A percentile compares a stretch with the other conserved stretches of the same genome.
These are phyloP conservation scores for Chelonus formosanus DNA, from an alignment of 2,888 invertebrate genomes.

Conservation along the genomic window DNA sequence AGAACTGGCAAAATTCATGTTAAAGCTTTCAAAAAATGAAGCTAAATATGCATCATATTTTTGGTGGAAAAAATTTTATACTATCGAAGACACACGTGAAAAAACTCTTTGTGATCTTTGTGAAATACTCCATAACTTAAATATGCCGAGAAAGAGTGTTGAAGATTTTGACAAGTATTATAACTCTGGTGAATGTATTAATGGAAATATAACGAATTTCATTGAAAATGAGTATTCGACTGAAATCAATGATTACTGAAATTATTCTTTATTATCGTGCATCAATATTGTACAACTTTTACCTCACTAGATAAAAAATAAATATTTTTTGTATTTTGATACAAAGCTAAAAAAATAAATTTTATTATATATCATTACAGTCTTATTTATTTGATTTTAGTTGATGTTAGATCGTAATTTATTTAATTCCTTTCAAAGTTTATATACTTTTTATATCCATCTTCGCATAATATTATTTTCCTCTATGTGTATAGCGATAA, in stretches of 20 bases:
- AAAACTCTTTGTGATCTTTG: constrained; percentile 31
- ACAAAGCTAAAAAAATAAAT: not conserved
- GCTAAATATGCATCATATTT: constrained; percentile 70
- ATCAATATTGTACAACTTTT: not conserved
- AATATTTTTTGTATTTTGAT: not conserved
- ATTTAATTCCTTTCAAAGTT: too few species aligned
- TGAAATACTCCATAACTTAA: constrained; percentile 23
- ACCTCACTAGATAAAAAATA: not conserved
- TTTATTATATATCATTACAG: too few species aligned
- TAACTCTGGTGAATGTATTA: constrained; percentile 15
- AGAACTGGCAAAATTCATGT: constrained; percentile 67
- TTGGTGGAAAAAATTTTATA: constrained; percentile 66
- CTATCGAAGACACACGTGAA: constrained; percentile 31
- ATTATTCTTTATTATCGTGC: not conserved
- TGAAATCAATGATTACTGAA: not conserved
- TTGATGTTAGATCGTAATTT: too few species aligned
- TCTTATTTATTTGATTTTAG: too few species aligned
- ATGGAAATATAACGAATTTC: not conserved
- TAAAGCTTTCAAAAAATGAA: constrained; percentile 66
- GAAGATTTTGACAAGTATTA: constrained; percentile 28
- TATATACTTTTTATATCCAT: too few species aligned
- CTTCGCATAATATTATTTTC: too few species aligned
- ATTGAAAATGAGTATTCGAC: not conserved
- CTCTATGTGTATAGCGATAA: too few species aligned
- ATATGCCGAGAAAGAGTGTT: constrained; percentile 17